A percentile compares a stretch with the other conserved stretches of the same genome.
Evolutionary conservation across 2,888 invertebrate species (phyloP).

Genomic region (Leptinotarsa haldemani): DNA sequence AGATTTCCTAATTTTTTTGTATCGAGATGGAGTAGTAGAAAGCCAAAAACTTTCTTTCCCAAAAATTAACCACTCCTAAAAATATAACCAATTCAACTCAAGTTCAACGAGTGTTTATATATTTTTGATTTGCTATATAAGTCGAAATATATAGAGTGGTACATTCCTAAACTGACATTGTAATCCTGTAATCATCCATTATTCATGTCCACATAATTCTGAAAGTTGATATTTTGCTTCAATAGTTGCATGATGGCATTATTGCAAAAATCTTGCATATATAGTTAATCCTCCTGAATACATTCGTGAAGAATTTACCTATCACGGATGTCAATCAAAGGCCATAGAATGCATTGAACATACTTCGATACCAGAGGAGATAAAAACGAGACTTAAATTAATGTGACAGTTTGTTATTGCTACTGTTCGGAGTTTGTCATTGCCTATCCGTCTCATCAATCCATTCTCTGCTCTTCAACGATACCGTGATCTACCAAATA

Average conservation of each 20-base stretch:
- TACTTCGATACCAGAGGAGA: constrained; percentile 39
- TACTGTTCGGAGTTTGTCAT: constrained; percentile 50
- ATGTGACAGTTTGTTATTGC: constrained; percentile 49
- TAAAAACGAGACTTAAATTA: constrained; percentile 47
- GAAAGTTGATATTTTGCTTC: background rate
- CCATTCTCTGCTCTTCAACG: constrained; percentile 30
- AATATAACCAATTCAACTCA: too few species aligned
- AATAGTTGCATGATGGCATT: background rate
- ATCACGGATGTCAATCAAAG: constrained; percentile 47
- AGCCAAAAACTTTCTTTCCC: too few species aligned
- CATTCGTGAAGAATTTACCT: constrained; percentile 41
- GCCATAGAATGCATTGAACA: constrained; percentile 41
- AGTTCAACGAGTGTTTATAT: too few species aligned
- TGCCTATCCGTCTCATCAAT: constrained; percentile 41
- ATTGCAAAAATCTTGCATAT: constrained; percentile 22
- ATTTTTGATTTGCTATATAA: too few species aligned
- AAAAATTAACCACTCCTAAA: too few species aligned
- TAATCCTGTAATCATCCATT: too few species aligned
- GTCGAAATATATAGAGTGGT: too few species aligned
- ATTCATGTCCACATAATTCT: background rate
- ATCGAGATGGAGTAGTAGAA: too few species aligned
- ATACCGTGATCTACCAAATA: constrained; percentile 39
- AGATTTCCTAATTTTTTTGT: too few species aligned
- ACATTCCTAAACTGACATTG: too few species aligned
- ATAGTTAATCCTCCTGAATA: constrained; percentile 23